phyloP scores from a whole-genome alignment of 2,797 vertebrate species.

The Amniataba percoides region DNA sequence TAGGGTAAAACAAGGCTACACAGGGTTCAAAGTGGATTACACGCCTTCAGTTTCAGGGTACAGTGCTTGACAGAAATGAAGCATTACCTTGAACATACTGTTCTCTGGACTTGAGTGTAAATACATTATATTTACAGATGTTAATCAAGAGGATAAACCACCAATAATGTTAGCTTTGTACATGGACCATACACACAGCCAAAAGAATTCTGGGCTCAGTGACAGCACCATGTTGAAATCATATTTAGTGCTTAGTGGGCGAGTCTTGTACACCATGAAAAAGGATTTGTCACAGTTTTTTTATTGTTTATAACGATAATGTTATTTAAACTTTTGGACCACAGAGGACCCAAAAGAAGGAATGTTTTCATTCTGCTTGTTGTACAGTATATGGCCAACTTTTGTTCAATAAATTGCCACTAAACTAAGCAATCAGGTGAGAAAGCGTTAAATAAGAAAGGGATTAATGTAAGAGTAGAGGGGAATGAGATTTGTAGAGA shows the following conservation, averaged over 20 bases:
- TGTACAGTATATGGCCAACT: too few relatives aligned
- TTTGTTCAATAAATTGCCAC: background rate
- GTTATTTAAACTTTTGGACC: background rate
- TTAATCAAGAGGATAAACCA: conserved; percentile 12
- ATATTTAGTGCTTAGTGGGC: conserved; percentile 34
- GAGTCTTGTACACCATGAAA: conserved; percentile 27
- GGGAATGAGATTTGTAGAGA: conserved; percentile 49
- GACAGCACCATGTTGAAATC: conserved; percentile 50
- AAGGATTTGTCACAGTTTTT: conserved; percentile 22
- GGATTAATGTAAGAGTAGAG: conserved; percentile 19
- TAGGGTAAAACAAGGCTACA: background rate
- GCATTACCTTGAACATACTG: background rate
- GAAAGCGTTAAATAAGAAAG: conserved; percentile 39
- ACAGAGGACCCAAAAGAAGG: background rate
- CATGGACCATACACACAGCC: background rate
- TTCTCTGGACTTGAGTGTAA: background rate
- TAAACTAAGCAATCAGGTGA: background rate
- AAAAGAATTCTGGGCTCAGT: conserved; percentile 28
- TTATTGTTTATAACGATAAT: background rate
- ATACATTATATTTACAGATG: background rate
- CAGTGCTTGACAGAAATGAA: background rate
- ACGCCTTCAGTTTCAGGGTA: background rate
- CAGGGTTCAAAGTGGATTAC: background rate
- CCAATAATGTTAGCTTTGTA: conserved; percentile 1
- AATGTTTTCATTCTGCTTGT: background rate